Base-by-base conservation (phyloP, 2,888 invertebrate species). In the Minunthozetes semirufus region DNA sequence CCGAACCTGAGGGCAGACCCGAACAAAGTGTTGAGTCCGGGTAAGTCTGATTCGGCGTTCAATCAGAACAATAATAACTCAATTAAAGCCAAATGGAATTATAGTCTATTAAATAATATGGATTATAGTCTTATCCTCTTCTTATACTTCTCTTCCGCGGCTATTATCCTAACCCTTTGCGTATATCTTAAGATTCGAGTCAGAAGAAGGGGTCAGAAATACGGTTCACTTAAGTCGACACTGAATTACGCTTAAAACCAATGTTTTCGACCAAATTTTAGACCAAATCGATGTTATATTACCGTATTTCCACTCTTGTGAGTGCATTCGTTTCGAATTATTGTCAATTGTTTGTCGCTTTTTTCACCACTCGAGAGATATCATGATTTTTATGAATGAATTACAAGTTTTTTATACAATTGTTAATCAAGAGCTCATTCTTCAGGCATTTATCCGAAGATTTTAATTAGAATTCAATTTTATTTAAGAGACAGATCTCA, bases 71-170 rank as follows among this genome's bases (percentile, higher is more conserved):
- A 46, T 33, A 33, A 73, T 70, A 72, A 71, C 59, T 38, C 72
- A 13, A 77, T 50, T 68, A 76, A 77, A 74, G 75, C 68, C 73
- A 73, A 27, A 56, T 56, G 76, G 74, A 50, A 76, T 70, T 75
- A 77, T 75, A 61, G 68, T 72, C 76, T 77, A 72, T 87, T 89
- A 82, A 88, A 87, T 80, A 84, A 86, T 81, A 85, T 88, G 82
- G 91, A 91, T 83, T 88, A 90, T 82, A 88, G 90, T 82, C 87
- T 91, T 84, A 88, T 90, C 83, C 88, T 90, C 83, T 84, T 90
- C 79, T 85, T 91, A 80, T 91, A 91, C 84, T 85, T 89, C 80
- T 87, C 88, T 81, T 90, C 90, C 82, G 88, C 90, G 81, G 83
- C 87, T 80, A 88, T 91, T 83, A 87, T 93, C 82, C 85, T 90